A percentile compares a stretch with the other conserved stretches of the same genome.
Evolutionary conservation across 2,888 invertebrate genomes (phyloP).

Genomic region (Apotomis betuletana): DNA sequence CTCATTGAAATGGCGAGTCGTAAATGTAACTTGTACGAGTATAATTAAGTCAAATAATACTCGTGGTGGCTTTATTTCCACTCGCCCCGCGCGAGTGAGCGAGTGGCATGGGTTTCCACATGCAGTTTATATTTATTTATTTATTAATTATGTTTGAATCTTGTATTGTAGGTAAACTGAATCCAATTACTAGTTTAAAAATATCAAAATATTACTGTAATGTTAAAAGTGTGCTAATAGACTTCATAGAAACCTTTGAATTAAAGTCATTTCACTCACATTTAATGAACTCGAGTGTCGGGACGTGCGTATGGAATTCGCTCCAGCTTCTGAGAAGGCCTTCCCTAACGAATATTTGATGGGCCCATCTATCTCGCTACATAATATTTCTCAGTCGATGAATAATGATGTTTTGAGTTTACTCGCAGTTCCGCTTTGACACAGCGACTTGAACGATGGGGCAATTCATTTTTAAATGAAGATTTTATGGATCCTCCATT

Average conservation of each 20-base stretch:
- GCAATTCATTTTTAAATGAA: conserved; percentile 32
- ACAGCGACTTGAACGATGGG: conserved; percentile 21
- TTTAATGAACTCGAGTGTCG: conserved; percentile 14
- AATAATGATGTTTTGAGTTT: conserved; percentile 73
- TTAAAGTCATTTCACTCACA: neutral
- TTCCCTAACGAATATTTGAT: conserved; percentile 61
- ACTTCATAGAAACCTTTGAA: conserved; percentile 3
- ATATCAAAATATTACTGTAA: neutral
- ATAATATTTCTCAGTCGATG: conserved; percentile 67
- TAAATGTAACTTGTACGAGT: no score
- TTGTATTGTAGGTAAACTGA: neutral
- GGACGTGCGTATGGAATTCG: conserved; percentile 10
- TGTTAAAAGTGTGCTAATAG: no score
- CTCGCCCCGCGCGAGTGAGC: no score
- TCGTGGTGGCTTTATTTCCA: no score
- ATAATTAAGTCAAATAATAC: no score
- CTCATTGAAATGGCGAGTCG: no score
- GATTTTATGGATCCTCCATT: conserved; percentile 22
- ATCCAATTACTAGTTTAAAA: neutral
- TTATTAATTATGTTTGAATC: no score
- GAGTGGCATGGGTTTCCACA: no score
- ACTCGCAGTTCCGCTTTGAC: conserved; percentile 50
- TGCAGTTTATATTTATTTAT: no score
- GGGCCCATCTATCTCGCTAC: conserved; percentile 66
- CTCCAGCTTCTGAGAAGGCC: conserved; percentile 21